phyloP scores from a whole-genome alignment of 2,888 invertebrate species.

The Autographa pulchrina region DNA sequence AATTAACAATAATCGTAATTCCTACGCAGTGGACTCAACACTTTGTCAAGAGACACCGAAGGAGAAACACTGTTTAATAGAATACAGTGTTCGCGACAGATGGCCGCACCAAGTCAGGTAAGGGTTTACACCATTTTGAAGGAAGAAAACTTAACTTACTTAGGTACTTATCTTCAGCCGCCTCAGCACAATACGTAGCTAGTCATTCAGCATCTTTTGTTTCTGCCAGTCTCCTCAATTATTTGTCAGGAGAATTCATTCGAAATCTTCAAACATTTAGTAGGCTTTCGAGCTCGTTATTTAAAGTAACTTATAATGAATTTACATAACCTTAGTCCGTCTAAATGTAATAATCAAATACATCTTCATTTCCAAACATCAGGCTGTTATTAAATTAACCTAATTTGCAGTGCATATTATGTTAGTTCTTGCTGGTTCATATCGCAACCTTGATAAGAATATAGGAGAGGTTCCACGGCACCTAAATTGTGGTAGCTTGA shows the following conservation, averaged over 20 bases:
- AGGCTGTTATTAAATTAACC: not conserved
- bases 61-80: constrained; percentile 70
- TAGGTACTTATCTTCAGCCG: no score
- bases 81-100: constrained; percentile 63
- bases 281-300: no score
- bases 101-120: constrained; percentile 75
- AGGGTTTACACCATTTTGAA: not conserved
- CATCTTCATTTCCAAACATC: no score
- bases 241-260: no score
- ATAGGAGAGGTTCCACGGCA: not conserved
- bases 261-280: no score
- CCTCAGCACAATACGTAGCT: no score
- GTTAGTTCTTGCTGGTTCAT: not conserved
- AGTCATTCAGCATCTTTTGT: no score
- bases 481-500: not conserved
- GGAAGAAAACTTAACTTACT: no score
- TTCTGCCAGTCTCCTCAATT: no score
- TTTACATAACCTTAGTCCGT: no score
- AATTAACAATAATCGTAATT: not conserved
- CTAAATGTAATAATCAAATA: no score
- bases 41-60: constrained; percentile 62
- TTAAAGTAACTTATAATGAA: no score
- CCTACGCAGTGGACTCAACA: constrained; percentile 60
- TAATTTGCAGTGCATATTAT: not conserved
- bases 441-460: not conserved